phyloP scores from a whole-genome alignment of 2,888 invertebrate species.

The Amiota minor region DNA sequence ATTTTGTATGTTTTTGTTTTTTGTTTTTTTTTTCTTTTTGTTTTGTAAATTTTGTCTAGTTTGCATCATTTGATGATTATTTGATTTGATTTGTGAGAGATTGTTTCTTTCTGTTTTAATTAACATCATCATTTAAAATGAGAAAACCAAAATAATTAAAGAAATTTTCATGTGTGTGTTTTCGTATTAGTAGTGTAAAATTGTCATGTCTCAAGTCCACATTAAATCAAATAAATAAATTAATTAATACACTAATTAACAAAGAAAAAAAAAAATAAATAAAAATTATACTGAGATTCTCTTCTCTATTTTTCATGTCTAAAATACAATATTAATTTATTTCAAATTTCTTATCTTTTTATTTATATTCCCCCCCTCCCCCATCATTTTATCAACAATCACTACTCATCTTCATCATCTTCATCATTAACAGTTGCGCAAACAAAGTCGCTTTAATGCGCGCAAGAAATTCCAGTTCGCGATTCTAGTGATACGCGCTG shows the following conservation, averaged over 20 bases:
- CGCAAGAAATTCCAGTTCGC: constrained; percentile 87
- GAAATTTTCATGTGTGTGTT: not conserved
- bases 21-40: constrained; percentile 30
- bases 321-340: not conserved
- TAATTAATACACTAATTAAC: not conserved
- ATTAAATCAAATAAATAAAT: not conserved
- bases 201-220: not conserved
- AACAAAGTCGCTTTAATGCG: constrained; percentile 86
- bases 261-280: not conserved
- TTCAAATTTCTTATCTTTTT: not conserved
- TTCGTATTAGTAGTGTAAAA: too few relatives aligned
- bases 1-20: constrained; percentile 21
- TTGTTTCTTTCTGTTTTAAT: constrained; percentile 43
- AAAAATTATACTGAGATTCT: too few relatives aligned
- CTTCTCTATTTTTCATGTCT: not conserved
- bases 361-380: not conserved
- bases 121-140: constrained; percentile 17
- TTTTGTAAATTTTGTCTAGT: constrained; percentile 38
- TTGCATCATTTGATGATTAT: constrained; percentile 23
- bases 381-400: constrained; percentile 11
- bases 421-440: constrained; percentile 78
- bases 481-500: constrained; percentile 87
- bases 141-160: constrained; percentile 15
- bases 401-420: too few relatives aligned
- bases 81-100: constrained; percentile 32